These are phyloP conservation scores for Pseudachorutes palmiensis DNA, from an alignment of 1,140 invertebrate species.

Conservation along the genomic window DNA sequence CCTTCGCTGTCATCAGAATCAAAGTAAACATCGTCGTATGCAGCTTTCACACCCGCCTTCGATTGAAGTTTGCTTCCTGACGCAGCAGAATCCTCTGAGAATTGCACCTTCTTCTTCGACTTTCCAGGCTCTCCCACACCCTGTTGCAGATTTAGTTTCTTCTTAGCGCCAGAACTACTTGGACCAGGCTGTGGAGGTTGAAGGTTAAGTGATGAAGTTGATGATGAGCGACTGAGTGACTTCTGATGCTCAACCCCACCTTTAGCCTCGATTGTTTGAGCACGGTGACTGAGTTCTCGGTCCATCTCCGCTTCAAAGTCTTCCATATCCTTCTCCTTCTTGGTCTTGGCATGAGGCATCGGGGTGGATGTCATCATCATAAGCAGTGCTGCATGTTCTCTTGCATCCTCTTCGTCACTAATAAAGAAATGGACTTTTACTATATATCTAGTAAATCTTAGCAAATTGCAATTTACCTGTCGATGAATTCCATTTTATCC, in stretches of 20 bases:
- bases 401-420: constrained; percentile 35
- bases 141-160: background rate
- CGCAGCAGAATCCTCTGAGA: background rate
- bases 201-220: constrained; percentile 25
- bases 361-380: constrained; percentile 23
- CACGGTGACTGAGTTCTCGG: constrained; percentile 31
- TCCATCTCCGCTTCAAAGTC: constrained; percentile 38
- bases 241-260: constrained; percentile 35
- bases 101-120: constrained; percentile 13
- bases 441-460: background rate
- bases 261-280: constrained; percentile 24
- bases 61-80: background rate
- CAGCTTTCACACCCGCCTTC: constrained; percentile 23
- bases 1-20: constrained; percentile 47
- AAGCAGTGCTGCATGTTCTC: constrained; percentile 19
- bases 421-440: background rate
- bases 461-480: constrained; percentile 14
- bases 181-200: constrained; percentile 6
- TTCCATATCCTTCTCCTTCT: constrained; percentile 19
- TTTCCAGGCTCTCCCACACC: background rate
- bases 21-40: constrained; percentile 48
- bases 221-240: constrained; percentile 34
- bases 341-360: constrained; percentile 14
- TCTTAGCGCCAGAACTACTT: constrained; percentile 5
- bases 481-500: constrained; percentile 6